Evolutionary conservation across 1,140 invertebrate species (phyloP).

Genomic region (Nasonia longicornis): DNA sequence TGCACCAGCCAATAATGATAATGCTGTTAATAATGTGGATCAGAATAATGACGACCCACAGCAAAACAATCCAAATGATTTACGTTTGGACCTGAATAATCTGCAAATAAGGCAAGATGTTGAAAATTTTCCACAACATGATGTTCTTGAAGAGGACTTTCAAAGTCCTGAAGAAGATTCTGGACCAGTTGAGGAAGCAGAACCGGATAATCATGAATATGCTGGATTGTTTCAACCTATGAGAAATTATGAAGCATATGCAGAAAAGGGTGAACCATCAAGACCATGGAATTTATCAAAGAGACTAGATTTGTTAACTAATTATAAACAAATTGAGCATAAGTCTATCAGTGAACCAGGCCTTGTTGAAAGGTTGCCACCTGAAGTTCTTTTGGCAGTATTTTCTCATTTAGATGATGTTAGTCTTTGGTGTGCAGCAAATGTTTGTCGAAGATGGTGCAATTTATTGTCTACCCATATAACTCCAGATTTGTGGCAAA

Average conservation of each 20-base stretch:
- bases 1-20: conserved; percentile 46
- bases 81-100: conserved; percentile 39
- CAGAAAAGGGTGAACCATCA: conserved; percentile 56
- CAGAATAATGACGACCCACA: conserved; percentile 48
- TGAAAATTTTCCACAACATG: conserved; percentile 47
- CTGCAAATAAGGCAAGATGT: conserved; percentile 41
- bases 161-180: conserved; percentile 49
- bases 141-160: conserved; percentile 52
- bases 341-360: conserved; percentile 63
- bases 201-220: conserved; percentile 40
- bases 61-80: conserved; percentile 47
- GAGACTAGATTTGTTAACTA: conserved; percentile 66
- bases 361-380: conserved; percentile 73
- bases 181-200: conserved; percentile 42
- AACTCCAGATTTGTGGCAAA: conserved; percentile 81
- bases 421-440: conserved; percentile 86
- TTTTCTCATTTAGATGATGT: conserved; percentile 93
- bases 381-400: conserved; percentile 86
- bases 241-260: conserved; percentile 47
- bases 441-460: conserved; percentile 88
- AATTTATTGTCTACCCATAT: conserved; percentile 82
- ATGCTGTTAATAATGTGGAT: conserved; percentile 45
- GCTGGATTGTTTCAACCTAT: conserved; percentile 18
- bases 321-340: conserved; percentile 64
- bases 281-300: conserved; percentile 62